Evolutionary conservation across 2,113 vertebrate genomes (phyloP).

Genomic region (Phaethornis superciliosus): DNA sequence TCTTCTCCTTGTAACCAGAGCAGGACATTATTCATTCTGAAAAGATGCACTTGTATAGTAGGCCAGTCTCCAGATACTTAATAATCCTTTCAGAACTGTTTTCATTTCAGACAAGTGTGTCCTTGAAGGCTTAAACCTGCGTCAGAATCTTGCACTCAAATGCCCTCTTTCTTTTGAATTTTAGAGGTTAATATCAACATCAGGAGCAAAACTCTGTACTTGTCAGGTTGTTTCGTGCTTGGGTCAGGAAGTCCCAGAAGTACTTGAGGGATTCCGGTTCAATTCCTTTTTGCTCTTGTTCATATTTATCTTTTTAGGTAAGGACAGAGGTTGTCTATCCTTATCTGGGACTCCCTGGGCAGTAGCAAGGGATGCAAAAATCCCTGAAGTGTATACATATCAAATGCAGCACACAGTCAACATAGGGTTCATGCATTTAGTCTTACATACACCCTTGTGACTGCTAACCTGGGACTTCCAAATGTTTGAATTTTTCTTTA

Average conservation of each 20-base stretch:
- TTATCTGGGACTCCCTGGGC: background rate
- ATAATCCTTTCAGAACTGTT: background rate
- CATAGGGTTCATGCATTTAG: background rate
- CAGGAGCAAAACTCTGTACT: background rate
- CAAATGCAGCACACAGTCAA: background rate
- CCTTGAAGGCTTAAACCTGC: background rate
- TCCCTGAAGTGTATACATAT: background rate
- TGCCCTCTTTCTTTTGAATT: background rate
- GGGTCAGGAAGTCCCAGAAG: background rate
- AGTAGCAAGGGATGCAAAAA: background rate
- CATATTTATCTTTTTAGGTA: background rate
- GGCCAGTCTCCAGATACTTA: background rate
- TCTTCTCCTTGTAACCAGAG: background rate
- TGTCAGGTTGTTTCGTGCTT: background rate
- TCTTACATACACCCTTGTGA: background rate
- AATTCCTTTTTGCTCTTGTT: conserved; percentile 17
- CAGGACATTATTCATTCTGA: background rate
- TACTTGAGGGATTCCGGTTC: background rate
- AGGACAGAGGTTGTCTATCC: background rate
- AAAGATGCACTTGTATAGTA: background rate
- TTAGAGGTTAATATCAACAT: background rate
- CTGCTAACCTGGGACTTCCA: background rate
- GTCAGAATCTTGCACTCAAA: background rate
- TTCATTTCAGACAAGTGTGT: background rate
- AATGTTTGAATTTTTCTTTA: background rate